Base-by-base conservation (phyloP, 2,113 vertebrate genomes). In the Gasterosteus aculeatus region DNA sequence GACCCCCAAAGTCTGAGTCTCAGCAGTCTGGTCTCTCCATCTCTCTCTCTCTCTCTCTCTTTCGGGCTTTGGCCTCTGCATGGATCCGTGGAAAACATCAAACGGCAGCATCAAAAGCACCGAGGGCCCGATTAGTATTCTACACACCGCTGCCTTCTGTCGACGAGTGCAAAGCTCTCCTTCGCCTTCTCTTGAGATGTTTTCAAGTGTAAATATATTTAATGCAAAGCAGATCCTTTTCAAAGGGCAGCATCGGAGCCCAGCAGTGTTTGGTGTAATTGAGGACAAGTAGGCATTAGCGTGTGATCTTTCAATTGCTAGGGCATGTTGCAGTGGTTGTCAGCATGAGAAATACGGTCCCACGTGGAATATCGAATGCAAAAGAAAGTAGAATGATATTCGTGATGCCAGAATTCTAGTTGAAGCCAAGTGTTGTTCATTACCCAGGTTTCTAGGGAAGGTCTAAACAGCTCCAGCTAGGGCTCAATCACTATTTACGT, bases 191-290 rank as follows among this genome's bases (percentile, higher is more conserved):
- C 3, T 64, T 62, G 86, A 91, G 91, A 76, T 83, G 85, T 94
- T 92, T 93, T 92, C 89, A 94, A 89, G 69, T 90, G 86, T 91
- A 94, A 94, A 92, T 92, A 92, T 65, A 88, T 87, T 77, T 91
- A 88, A 94, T 82, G 65, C 82, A 91, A 94, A 94, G 86, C 77
- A 94, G 84, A 94, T 77, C 66, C 76, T 58, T 87, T 82, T 80
- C 89, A 91, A 89, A 91, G 92, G 86, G 81, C 83, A 91, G 81
- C 90, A 69, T 83, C 31, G n/a, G 74, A 85, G 87, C 81, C 84
- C 83, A 80, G 86, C 90, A 87, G 89, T 91, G 88, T 92, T 92
- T 87, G 89, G 85, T 89, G 81, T 92, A 93, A 92, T 93, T 93
- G 89, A 87, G 89, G 88, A 92, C 91, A 92, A 92, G 88, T 88